A percentile compares a stretch with the other conserved stretches of the same genome.
phyloP scores from a whole-genome alignment of 2,888 invertebrate genomes.

The Drosophila testacea region DNA sequence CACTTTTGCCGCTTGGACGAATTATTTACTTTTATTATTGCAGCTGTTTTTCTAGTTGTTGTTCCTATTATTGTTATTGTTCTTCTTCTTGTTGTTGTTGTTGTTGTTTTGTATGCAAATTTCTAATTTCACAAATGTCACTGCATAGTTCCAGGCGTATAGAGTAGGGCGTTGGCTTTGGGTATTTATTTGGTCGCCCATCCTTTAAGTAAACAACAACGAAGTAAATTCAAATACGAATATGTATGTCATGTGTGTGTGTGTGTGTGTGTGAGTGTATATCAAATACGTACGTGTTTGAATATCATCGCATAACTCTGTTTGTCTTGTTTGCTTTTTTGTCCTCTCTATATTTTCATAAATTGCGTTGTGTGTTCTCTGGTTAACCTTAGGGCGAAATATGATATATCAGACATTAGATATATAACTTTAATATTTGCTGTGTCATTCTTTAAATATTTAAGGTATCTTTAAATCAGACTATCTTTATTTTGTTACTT shows the following conservation, averaged over 20 bases:
- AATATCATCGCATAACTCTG: conserved; percentile 37
- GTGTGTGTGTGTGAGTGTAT: background rate
- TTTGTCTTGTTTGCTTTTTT: conserved; percentile 26
- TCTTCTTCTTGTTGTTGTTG: conserved; percentile 16
- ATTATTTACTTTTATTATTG: conserved; percentile 66
- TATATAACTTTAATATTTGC: background rate
- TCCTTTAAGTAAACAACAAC: conserved; percentile 37
- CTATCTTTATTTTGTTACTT: background rate
- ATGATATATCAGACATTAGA: conserved; percentile 33
- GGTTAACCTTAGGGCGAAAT: conserved; percentile 39
- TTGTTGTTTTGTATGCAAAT: conserved; percentile 45
- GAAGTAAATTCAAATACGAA: conserved; percentile 27
- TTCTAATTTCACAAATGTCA: conserved; percentile 77
- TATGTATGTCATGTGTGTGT: conserved; percentile 13
- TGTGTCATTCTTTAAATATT: conserved; percentile 6
- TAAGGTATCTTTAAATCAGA: background rate
- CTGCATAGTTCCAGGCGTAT: conserved; percentile 70
- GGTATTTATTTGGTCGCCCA: conserved; percentile 49
- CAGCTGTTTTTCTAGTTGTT: conserved; percentile 30
- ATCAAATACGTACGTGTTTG: conserved; percentile 21
- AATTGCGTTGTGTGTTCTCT: conserved; percentile 38
- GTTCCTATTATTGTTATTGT: conserved; percentile 14
- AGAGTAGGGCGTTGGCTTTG: conserved; percentile 33
- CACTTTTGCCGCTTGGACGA: conserved; percentile 64
- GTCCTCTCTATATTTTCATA: conserved; percentile 33